Percentiles rank a stretch among this genome's conserved stretches.
Conservation (phyloP, 2,797 vertebrate genomes). For the Dipus sagitta region DNA sequence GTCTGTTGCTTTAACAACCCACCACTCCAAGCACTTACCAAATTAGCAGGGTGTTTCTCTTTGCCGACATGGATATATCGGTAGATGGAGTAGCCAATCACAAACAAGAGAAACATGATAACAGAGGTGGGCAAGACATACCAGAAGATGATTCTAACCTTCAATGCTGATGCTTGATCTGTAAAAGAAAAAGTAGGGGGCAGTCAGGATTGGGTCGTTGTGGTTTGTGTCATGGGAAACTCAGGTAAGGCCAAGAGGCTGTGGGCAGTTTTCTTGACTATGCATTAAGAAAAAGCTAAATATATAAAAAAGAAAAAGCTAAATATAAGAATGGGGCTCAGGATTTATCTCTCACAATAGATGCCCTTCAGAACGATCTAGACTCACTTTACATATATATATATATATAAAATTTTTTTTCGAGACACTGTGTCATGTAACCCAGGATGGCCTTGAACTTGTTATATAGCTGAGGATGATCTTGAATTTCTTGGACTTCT, state of each 20-base stretch:
- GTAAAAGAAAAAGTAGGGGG: conserved; percentile 64
- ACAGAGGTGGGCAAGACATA: conserved; percentile 84
- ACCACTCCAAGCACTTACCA: conserved; percentile 84
- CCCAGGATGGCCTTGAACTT: no score
- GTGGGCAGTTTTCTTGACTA: neutral
- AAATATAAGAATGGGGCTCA: neutral
- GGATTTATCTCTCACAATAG: neutral
- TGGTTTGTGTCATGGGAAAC: conserved; percentile 1
- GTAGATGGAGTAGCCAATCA: conserved; percentile 83
- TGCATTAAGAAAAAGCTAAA: neutral
- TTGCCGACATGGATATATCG: conserved; percentile 85
- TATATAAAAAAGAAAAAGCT: neutral
- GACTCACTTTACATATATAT: neutral
- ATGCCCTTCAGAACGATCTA: neutral
- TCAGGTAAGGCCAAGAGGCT: neutral
- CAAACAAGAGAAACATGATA: conserved; percentile 78
- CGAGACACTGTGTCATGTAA: no score
- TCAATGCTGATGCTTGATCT: conserved; percentile 83
- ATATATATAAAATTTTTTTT: no score
- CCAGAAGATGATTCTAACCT: conserved; percentile 81
- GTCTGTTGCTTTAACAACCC: neutral
- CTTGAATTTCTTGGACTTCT: no score
- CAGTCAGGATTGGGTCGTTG: neutral
- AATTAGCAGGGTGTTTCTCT: conserved; percentile 87
- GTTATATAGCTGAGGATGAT: no score